Evolutionary conservation across 2,797 vertebrate species (phyloP), one percentile per base, ranked within the genome.

Genomic region (Tarsius wallacei): DNA sequence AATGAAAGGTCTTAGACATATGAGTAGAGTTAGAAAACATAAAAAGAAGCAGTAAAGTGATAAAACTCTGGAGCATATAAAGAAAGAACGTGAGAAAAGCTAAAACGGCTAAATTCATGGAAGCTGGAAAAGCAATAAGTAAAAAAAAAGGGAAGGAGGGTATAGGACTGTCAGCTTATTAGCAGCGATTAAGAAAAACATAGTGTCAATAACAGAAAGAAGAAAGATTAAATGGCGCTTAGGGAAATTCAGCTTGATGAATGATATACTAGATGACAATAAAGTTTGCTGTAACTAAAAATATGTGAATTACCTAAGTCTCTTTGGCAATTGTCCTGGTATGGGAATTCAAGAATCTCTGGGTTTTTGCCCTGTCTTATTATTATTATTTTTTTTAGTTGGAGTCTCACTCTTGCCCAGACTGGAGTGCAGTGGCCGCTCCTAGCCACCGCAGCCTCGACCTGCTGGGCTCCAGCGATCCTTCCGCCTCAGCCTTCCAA

Each of bases 1-100:
- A 96, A 96, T 12, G 28, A 49, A 87, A 88, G 12, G 70, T 86
- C 78, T 94, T 76, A 61, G 89, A 81, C 87, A 85, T 64, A 42
- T 33, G 42, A 94, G 31, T 1, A 42, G 42, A 42, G 57, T n/a
- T n/a, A n/a, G n/a, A n/a, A 96, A 95, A 84, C 19, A 64, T 8
- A 55, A 86, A 68, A 68, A 86, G 59, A 78, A 19, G 24, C 33
- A 61, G 85, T 76, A 77, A 85, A 82, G 47, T 42, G 12, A 71
- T 26, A 73, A 96, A 96, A 91, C 9, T n/a, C 33, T 73, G 86
- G 77, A 55, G 57, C n/a, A 26, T 33, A 19, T 13, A 14, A 93
- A 93, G 68, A 76, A 90, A 95, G 71, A 17, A 73, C 64, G 80
- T 16, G 28, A 81, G 31, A 78, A 66, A 74, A 17, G 66, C 42